phyloP scores from a whole-genome alignment of 2,113 vertebrate species.

The Podarcis raffonei region DNA sequence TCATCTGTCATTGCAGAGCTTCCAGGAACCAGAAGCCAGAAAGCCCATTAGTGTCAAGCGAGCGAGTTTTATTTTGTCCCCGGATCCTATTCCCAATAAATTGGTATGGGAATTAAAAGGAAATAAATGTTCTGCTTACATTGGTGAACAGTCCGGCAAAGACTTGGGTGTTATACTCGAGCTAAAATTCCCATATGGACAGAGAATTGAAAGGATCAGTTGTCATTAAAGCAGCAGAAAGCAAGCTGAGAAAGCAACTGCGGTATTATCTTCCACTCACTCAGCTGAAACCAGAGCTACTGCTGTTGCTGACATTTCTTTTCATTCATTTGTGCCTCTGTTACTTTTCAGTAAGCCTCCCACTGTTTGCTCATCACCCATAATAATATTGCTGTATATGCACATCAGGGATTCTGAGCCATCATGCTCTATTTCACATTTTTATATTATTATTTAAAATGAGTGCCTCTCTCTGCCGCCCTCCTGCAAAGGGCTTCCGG shows the following conservation, averaged over 20 bases:
- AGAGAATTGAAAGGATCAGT: constrained; percentile 44
- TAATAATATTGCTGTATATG: constrained; percentile 37
- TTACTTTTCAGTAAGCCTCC: constrained; percentile 36
- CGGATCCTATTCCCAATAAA: constrained; percentile 16
- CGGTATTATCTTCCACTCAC: constrained; percentile 39
- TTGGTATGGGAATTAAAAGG: constrained; percentile 32
- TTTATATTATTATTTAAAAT: constrained; percentile 22
- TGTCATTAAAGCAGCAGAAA: constrained; percentile 58
- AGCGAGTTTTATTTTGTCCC: constrained; percentile 12
- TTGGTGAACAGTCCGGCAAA: constrained; percentile 4
- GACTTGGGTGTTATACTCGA: not conserved
- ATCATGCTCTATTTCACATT: constrained; percentile 37
- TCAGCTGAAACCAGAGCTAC: constrained; percentile 47
- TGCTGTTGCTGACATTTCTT: constrained; percentile 43
- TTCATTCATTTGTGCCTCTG: constrained; percentile 46
- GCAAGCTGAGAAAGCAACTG: constrained; percentile 55
- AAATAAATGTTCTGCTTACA: constrained; percentile 37
- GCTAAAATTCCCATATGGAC: constrained; percentile 43
- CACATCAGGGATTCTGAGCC: constrained; percentile 36
- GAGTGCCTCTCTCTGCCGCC: not conserved
- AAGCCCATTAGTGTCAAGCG: constrained; percentile 15
- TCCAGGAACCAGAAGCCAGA: not conserved
- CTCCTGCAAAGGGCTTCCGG: not conserved
- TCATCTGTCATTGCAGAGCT: not conserved
- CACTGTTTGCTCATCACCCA: constrained; percentile 24